These are phyloP conservation scores for Metaphire vulgaris DNA, from an alignment of 1,140 invertebrate genomes.

Conservation along the genomic window DNA sequence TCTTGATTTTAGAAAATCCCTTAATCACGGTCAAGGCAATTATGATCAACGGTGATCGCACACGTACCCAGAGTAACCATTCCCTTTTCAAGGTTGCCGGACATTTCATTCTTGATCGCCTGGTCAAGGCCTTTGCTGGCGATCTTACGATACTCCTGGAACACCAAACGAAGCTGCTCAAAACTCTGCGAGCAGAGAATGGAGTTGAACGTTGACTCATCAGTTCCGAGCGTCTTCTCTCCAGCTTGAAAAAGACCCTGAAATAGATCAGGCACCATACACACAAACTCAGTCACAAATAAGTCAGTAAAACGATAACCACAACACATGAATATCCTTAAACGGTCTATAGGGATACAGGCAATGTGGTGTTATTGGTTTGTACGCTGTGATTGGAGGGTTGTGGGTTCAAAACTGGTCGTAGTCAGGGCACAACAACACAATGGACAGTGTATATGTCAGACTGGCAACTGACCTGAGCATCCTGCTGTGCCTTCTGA, in stretches of 20 bases:
- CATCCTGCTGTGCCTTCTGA: conserved; percentile 20
- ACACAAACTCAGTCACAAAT: not conserved
- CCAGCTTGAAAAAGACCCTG: conserved; percentile 51
- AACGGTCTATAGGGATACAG: too few species aligned
- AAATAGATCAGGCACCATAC: not conserved
- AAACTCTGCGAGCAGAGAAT: conserved; percentile 46
- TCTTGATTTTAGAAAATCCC: too few species aligned
- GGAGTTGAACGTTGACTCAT: conserved; percentile 52
- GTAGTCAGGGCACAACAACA: too few species aligned
- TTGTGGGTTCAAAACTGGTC: too few species aligned
- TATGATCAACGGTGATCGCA: not conserved
- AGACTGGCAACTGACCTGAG: conserved; percentile 4
- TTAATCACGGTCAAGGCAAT: too few species aligned
- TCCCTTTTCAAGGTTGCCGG: conserved; percentile 48
- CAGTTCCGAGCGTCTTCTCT: conserved; percentile 55
- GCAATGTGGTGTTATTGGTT: too few species aligned
- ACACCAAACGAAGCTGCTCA: conserved; percentile 47
- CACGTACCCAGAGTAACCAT: conserved; percentile 47
- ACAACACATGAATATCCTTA: too few species aligned
- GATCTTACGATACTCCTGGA: conserved; percentile 45
- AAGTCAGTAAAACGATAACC: too few species aligned
- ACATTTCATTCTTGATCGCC: conserved; percentile 50
- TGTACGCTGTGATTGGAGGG: too few species aligned
- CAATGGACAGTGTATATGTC: not conserved
- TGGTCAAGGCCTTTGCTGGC: conserved; percentile 44